A percentile compares a stretch with the other conserved stretches of the same genome.
Evolutionary conservation across 2,113 vertebrate species (phyloP).

Genomic region (Nothocercus julius): DNA sequence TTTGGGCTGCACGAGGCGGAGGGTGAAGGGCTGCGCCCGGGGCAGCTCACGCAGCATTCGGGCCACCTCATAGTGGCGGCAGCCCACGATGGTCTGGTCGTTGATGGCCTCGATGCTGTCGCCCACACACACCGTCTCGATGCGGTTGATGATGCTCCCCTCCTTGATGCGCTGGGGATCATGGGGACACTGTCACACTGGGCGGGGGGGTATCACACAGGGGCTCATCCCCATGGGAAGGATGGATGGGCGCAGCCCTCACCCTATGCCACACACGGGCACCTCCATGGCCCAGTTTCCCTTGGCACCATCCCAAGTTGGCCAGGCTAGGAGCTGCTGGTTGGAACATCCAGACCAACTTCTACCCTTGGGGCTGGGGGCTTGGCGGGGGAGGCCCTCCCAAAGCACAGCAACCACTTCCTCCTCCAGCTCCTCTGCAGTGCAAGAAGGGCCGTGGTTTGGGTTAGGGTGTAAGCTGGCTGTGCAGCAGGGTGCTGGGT

Average conservation of each 20-base stretch:
- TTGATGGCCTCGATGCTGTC: slow-evolving; percentile 99
- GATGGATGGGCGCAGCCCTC: neutral
- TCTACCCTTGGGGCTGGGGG: too few relatives aligned
- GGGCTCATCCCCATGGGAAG: accelerated
- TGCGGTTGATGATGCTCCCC: slow-evolving; percentile 90
- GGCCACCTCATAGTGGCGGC: slow-evolving; percentile 96
- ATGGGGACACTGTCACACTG: accelerated
- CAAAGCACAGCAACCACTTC: neutral
- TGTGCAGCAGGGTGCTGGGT: too few relatives aligned
- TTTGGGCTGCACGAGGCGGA: slow-evolving; percentile 92
- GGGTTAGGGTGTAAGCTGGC: too few relatives aligned
- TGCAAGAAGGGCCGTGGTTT: neutral
- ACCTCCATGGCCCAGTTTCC: accelerated
- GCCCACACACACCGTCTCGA: slow-evolving; percentile 88
- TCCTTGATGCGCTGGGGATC: slow-evolving; percentile 91
- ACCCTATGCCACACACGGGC: accelerated
- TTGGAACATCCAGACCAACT: neutral
- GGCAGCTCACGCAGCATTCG: slow-evolving; percentile 96
- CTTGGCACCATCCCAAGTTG: neutral
- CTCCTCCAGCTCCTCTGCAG: neutral
- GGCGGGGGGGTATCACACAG: neutral
- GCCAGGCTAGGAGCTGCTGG: neutral
- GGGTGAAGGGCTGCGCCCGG: slow-evolving; percentile 88
- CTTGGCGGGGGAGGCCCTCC: neutral
- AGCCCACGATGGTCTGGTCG: slow-evolving; percentile 95